Evolutionary conservation across 2,797 vertebrate species (phyloP), one percentile per base, ranked within the genome.

Genomic region (Orestias chungarensis): DNA sequence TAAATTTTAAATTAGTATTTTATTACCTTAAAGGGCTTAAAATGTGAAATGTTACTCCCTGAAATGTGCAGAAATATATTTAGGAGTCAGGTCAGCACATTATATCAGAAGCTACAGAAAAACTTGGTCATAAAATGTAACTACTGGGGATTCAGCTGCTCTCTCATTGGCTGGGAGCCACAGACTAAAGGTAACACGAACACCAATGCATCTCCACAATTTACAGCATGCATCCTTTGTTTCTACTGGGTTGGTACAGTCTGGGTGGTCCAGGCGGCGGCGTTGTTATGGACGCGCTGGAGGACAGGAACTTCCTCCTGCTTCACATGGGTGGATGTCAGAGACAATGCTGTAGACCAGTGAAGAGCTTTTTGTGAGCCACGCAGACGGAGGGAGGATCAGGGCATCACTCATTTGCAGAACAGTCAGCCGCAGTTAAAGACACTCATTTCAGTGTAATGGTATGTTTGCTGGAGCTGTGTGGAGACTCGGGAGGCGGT

Each of bases 251-350:
- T 79, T 70, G 27, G 69, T 65, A 43, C 1, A 40, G 68, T 50
- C 35, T 79, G 88, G 88, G 91, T 90, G 89, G 89, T 91, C 91
- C 59, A 23, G 57, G 27, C 78, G 66, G 72, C 46, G 78, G 70
- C 15, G 8, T 82, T 8, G 68, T 74, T 82, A 73, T 15, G 42
- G 80, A 64, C 77, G 84, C 76, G n/a, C 35, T 27, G 54, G 47
- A 33, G 9, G 54, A 66, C 79, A 64, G 61, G 72, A 74, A 78
- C 80, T 47, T 42, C 68, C 9, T 29, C 44, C 11, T n/a, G 29
- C 75, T 43, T 59, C 27, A 64, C 59, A 55, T 68, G 61, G 79
- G n/a, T 31, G 71, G 69, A 57, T 64, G 78, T 66, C 49, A 46
- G 64, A 74, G 66, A 77, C 64, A 43, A 11, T 54, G 76, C n/a